Percentiles rank a stretch among this genome's conserved stretches.
Evolutionary conservation across 1,140 invertebrate genomes (phyloP).

Genomic region (Oedothorax gibbosus): DNA sequence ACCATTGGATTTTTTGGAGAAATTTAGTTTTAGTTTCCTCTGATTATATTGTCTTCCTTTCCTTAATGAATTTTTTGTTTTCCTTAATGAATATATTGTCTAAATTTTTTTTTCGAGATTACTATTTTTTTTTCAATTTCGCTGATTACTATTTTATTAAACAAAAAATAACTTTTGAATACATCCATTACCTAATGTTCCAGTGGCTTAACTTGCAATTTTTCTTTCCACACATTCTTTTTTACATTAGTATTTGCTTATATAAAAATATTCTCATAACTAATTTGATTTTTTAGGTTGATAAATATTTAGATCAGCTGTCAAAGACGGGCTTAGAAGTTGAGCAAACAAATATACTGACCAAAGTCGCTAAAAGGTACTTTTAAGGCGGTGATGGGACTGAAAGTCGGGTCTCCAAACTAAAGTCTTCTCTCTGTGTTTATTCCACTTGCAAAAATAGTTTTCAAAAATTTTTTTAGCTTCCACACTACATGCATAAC

Average conservation of each 20-base stretch:
- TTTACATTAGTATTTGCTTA: neutral
- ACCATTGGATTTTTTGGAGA: no score
- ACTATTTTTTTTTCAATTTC: no score
- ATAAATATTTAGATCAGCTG: slow-evolving; percentile 79
- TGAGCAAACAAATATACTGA: slow-evolving; percentile 83
- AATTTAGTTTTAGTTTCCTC: no score
- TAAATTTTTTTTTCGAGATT: no score
- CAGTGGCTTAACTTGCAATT: no score
- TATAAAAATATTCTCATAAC: neutral
- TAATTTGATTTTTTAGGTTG: slow-evolving; percentile 72
- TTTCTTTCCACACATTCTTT: slow-evolving; percentile 3
- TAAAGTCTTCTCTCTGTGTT: neutral
- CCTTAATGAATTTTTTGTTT: no score
- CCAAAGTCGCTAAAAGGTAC: slow-evolving; percentile 76
- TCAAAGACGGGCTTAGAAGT: slow-evolving; percentile 86
- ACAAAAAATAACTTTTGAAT: no score
- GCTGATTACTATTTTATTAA: no score
- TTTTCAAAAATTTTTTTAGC: neutral
- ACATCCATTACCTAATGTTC: no score
- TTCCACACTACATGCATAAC: no score
- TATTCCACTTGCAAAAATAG: neutral
- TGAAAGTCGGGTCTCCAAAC: neutral
- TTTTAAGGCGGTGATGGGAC: neutral
- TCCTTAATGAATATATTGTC: no score
- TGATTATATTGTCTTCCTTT: no score